Evolutionary conservation across 2,797 vertebrate species (phyloP).

Genomic region (Neosilurus mollespiculum): DNA sequence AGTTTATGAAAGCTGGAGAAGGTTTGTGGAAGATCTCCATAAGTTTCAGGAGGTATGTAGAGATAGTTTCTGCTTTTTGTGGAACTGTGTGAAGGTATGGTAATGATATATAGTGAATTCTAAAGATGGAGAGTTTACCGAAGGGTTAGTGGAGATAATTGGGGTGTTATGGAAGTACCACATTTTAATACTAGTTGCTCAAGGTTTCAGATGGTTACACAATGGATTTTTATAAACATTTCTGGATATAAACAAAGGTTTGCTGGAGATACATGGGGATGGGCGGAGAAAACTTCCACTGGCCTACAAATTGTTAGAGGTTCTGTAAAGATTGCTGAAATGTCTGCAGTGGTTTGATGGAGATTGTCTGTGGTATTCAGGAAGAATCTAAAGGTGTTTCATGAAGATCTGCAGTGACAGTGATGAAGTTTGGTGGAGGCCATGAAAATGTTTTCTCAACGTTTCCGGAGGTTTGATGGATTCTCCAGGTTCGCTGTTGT

Average conservation of each 20-base stretch:
- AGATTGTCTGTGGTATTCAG: neutral
- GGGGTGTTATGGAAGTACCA: no score
- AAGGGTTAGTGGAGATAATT: neutral
- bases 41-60: neutral
- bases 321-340: neutral
- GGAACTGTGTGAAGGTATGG: no score
- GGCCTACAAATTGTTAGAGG: neutral
- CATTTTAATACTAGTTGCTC: no score
- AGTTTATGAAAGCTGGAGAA: neutral
- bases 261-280: neutral
- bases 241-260: no score
- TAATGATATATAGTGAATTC: no score
- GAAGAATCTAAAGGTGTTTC: neutral
- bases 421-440: neutral
- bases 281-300: neutral
- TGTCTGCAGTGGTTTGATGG: neutral
- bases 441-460: neutral
- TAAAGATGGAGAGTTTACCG: neutral
- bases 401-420: neutral
- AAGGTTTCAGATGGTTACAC: no score
- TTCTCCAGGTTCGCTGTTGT: neutral
- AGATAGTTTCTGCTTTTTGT: neutral
- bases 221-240: no score
- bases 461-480: neutral
- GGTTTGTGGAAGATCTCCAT: no score